These are phyloP conservation scores for Ctenopoma kingsleyae DNA, from an alignment of 2,797 vertebrate genomes.

Conservation along the genomic window DNA sequence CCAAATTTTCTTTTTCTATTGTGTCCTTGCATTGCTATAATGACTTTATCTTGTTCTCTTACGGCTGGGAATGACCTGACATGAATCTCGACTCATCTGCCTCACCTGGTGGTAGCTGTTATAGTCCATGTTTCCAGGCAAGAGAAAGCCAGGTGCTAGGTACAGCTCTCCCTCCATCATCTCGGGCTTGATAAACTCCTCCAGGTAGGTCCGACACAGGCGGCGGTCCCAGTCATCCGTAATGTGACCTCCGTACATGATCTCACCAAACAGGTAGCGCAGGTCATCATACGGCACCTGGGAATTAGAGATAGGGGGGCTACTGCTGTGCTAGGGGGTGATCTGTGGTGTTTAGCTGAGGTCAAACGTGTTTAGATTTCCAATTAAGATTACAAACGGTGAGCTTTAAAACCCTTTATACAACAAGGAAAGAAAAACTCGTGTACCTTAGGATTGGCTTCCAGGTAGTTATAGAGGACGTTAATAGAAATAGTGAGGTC, in stretches of 20 bases:
- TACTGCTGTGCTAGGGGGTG: constrained; percentile 2
- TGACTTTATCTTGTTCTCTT: background rate
- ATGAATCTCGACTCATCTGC: background rate
- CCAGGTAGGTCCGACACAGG: constrained; percentile 92
- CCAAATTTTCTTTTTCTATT: background rate
- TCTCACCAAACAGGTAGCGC: constrained; percentile 96
- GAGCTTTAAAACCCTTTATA: constrained; percentile 11
- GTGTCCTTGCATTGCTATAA: background rate
- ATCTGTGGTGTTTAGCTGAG: constrained; percentile 27
- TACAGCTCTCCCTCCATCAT: constrained; percentile 92
- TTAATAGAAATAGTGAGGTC: constrained; percentile 95
- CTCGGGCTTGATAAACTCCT: constrained; percentile 93
- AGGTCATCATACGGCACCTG: constrained; percentile 95
- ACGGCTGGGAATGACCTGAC: background rate
- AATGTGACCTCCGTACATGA: constrained; percentile 98
- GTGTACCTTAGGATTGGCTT: constrained; percentile 91
- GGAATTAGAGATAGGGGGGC: constrained; percentile 12
- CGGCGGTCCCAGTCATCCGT: constrained; percentile 96
- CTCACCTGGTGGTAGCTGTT: constrained; percentile 92
- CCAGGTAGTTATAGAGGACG: constrained; percentile 94
- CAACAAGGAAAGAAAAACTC: constrained; percentile 13
- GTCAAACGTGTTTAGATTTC: constrained; percentile 52
- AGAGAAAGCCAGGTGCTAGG: constrained; percentile 90
- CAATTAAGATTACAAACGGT: constrained; percentile 52
- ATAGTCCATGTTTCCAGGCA: constrained; percentile 93